Base-by-base conservation (phyloP, 2,888 invertebrate genomes). In the Balanococcus diminutus region DNA sequence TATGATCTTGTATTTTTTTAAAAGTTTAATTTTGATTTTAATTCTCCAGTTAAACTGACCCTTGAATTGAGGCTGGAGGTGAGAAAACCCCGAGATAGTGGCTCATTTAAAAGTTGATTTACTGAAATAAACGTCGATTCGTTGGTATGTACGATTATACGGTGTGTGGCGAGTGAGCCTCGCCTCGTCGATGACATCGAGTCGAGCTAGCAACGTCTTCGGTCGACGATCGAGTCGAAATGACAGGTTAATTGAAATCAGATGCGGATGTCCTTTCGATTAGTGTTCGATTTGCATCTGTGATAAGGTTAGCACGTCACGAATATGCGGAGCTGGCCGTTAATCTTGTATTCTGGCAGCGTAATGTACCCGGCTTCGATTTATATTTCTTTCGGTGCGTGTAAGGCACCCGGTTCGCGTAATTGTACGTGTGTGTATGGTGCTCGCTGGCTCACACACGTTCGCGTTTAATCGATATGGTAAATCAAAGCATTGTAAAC, bases 261-360 rank as follows among this genome's bases (percentile, higher is more conserved):
- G 61, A 28, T 28, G 61, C 61, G 61, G 61, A 67, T 67, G 61
- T 67, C 61, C 61, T 67, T 67, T 67, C 61, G 61, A 67, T 67
- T 67, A 67, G 61, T 28, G 61, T 67, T 67, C 61, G 61, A 67
- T 67, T 67, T 67, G 61, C 28, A 67, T 67, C 25, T 25, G 9
- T 14, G 61, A 67, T 67, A 67, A 67, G 61, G 28, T 67, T 25
- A 28, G 2, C 25, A 11, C 61, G 61, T 3, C 61, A 28, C 22
- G 28, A 22, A 22, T 22, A 5, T 67, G 4, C 11, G 11, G 11
- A 25, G 22, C 28, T 67, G 61, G 11, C 61, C 61, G 28, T 67
- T 67, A 67, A 67, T 67, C 11, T 67, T 11, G 4, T 67, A 67
- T 67, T 67, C 61, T 67, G 61, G 11, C 11, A 11, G 61, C 28